Evolutionary conservation across 2,797 vertebrate species (phyloP).

Genomic region (Saxicola maurus): DNA sequence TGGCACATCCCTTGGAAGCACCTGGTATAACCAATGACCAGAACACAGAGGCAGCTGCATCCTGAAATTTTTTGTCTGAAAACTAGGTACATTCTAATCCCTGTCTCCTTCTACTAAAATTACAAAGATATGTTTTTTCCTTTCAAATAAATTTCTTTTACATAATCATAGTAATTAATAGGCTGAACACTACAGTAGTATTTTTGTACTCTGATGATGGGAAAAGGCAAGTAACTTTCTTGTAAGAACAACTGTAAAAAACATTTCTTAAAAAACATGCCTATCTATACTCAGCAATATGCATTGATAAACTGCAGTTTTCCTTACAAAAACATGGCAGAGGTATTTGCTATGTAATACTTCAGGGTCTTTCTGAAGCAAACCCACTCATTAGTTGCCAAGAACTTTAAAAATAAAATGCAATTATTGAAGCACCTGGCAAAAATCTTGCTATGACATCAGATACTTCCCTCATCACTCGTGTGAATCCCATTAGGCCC

Average conservation of each 20-base stretch:
- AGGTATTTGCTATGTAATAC: neutral
- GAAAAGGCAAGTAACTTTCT: neutral
- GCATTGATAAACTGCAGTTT: neutral
- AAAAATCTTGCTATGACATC: neutral
- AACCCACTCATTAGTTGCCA: neutral
- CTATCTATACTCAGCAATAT: neutral
- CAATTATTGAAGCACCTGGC: neutral
- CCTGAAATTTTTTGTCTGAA: neutral
- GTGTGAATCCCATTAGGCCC: neutral
- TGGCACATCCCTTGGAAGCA: rapidly evolving
- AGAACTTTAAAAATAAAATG: neutral
- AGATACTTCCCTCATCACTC: neutral
- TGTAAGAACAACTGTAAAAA: neutral
- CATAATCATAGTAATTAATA: neutral
- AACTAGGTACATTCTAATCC: neutral
- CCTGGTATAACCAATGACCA: neutral
- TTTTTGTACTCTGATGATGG: neutral
- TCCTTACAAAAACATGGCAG: neutral
- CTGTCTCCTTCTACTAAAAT: neutral
- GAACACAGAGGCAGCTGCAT: neutral
- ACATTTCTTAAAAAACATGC: neutral
- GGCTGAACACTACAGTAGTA: neutral
- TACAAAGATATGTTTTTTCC: neutral
- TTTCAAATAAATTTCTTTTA: neutral
- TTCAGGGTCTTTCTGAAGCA: neutral